phyloP scores from a whole-genome alignment of 2,888 invertebrate genomes.

The Meteorus cinctellus region DNA sequence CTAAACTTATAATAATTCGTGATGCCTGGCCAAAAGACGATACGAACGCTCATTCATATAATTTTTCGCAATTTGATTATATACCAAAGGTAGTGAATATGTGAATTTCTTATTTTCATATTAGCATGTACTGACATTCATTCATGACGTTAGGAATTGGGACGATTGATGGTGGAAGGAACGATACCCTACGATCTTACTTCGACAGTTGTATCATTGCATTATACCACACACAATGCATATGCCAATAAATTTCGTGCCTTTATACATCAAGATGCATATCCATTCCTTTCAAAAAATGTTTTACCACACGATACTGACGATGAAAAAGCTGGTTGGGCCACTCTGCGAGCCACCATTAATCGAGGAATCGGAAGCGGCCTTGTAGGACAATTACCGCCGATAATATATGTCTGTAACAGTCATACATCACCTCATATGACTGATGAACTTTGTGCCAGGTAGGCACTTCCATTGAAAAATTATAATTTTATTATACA shows the following conservation, averaged over 20 bases:
- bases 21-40: slow-evolving; percentile 58
- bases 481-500: background rate
- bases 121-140: background rate
- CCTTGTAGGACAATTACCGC: slow-evolving; percentile 54
- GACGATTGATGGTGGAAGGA: slow-evolving; percentile 45
- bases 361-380: slow-evolving; percentile 50
- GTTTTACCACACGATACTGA: slow-evolving; percentile 22
- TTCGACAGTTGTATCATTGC: slow-evolving; percentile 36
- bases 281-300: slow-evolving; percentile 40
- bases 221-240: slow-evolving; percentile 51
- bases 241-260: slow-evolving; percentile 48
- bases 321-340: slow-evolving; percentile 50
- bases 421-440: slow-evolving; percentile 11
- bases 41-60: background rate
- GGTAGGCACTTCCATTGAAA: slow-evolving; percentile 40
- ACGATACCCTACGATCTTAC: slow-evolving; percentile 53
- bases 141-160: slow-evolving; percentile 41
- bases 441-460: slow-evolving; percentile 55
- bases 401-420: slow-evolving; percentile 56
- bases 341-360: slow-evolving; percentile 42
- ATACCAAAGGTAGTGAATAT: slow-evolving; percentile 52
- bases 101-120: background rate
- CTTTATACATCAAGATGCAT: slow-evolving; percentile 42
- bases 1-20: slow-evolving; percentile 48
- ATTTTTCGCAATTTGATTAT: slow-evolving; percentile 52